Evolutionary conservation across 2,113 vertebrate genomes (phyloP).

Genomic region (human): GRCh38 chr1:94273501-94274000

Average conservation of each 20-base stretch:
- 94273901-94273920: neutral
- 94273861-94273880: constrained; percentile 17
- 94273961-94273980: neutral
- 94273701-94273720: neutral
- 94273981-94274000: neutral
- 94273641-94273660: neutral
- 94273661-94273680: constrained; percentile 32
- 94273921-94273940: neutral
- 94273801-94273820: constrained; percentile 33
- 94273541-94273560: neutral
- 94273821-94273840: neutral
- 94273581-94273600: neutral
- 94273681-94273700: neutral
- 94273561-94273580: neutral
- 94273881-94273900: neutral
- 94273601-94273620: neutral
- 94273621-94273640: neutral
- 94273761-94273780: neutral
- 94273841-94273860: constrained; percentile 1
- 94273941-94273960: neutral
- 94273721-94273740: neutral
- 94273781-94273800: constrained; percentile 9
- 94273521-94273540: constrained; percentile 26
- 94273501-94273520: neutral
- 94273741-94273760: neutral